Evolutionary conservation across 1,140 invertebrate genomes (phyloP).

Genomic region (silkworm (Bombyx mori)): ASM3026992v2 NC_085119.1:17280501-17281000

Average conservation of each 20-base stretch:
- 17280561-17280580: no score
- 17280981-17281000: slow-evolving; percentile 25
- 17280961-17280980: slow-evolving; percentile 37
- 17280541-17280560: no score
- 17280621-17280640: no score
- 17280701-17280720: not conserved
- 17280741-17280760: slow-evolving; percentile 5
- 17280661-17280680: no score
- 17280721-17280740: not conserved
- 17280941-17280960: slow-evolving; percentile 9
- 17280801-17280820: slow-evolving; percentile 7
- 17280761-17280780: slow-evolving; percentile 5
- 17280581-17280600: no score
- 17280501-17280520: no score
- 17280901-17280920: not conserved
- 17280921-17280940: slow-evolving; percentile 4
- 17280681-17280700: no score
- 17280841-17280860: not conserved
- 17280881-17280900: slow-evolving; percentile 1
- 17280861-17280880: slow-evolving; percentile 6
- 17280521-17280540: no score
- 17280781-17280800: not conserved
- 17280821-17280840: slow-evolving; percentile 1
- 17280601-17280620: no score
- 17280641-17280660: no score